Evolutionary conservation across 2,888 invertebrate genomes (phyloP).

Genomic region (Scaptomyza polygonia): DNA sequence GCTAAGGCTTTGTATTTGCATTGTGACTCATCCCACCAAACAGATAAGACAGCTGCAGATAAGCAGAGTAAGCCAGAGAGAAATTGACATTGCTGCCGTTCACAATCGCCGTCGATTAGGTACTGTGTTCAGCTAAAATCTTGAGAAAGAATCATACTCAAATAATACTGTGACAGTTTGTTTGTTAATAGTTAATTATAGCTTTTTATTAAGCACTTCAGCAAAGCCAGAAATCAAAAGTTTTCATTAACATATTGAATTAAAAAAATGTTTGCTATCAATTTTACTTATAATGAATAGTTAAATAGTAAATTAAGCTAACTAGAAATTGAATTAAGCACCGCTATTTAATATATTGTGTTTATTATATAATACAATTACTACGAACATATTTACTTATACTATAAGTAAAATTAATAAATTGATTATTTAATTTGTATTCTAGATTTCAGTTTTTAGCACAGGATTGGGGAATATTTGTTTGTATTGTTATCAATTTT

Average conservation of each 20-base stretch:
- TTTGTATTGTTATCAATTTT: no score
- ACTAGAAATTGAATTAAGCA: conserved; percentile 37
- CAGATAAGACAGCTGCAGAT: conserved; percentile 57
- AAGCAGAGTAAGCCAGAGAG: conserved; percentile 29
- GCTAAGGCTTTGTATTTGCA: not conserved
- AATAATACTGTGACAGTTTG: not conserved
- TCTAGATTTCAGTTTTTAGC: conserved; percentile 31
- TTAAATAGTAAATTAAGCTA: conserved; percentile 45
- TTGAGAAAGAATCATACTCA: not conserved
- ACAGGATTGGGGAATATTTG: conserved; percentile 41
- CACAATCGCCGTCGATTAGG: conserved; percentile 16
- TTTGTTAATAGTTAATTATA: conserved; percentile 33
- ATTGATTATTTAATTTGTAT: conserved; percentile 2
- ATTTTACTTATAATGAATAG: conserved; percentile 28
- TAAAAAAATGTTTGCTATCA: conserved; percentile 33
- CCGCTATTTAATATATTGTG: conserved; percentile 6
- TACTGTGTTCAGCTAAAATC: conserved; percentile 36
- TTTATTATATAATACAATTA: conserved; percentile 12
- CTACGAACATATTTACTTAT: conserved; percentile 7
- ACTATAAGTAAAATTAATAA: conserved; percentile 13
- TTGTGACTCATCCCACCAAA: conserved; percentile 38
- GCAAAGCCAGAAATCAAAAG: conserved; percentile 49
- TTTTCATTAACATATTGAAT: conserved; percentile 17
- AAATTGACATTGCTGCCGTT: conserved; percentile 39
- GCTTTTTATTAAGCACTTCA: conserved; percentile 64